Base-by-base conservation (phyloP, 2,888 invertebrate genomes). In the Nomada fucata region DNA sequence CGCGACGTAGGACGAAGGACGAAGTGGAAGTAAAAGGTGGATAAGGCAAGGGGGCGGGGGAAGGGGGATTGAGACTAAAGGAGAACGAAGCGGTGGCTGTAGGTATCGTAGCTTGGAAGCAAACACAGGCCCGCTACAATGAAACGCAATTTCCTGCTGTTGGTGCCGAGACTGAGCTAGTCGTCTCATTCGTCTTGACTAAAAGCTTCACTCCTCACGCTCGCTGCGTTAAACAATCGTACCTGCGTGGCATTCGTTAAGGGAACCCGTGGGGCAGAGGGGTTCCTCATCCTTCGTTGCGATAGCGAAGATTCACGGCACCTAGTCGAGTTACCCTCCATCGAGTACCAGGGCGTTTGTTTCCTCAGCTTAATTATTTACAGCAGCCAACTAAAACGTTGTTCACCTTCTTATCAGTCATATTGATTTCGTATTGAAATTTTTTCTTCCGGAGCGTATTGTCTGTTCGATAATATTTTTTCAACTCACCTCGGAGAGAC, bases 91-190 rank as follows among this genome's bases (percentile, higher is more conserved):
- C 60, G 68, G 78, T 71, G 79, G 79, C 85, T 85, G 79, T 86
- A 88, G 89, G 89, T 91, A 91, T 91, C 91, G 91, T 89, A 90
- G 91, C 90, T 90, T 84, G 89, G 90, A 89, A 92, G 91, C 92
- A 93, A 92, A 92, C 92, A 93, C 88, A 90, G 91, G 90, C 89
- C 91, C 91, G 92, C 91, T 92, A 92, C 93, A 93, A 93, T 92
- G 92, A 92, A 92, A 93, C 91, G 93, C 93, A 93, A 93, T 93
- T 93, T 92, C 93, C 93, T 91, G 93, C 89, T 86, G 85, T 88
- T 87, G 89, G 87, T 89, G 89, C 89, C 82, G 88, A 86, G 87
- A 90, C 83, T 87, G 89, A 90, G 85, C 86, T 86, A 89, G 91
- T 89, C 86, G 86, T 91, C 86, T 89, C 90, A 91, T 91, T 91